Base-by-base conservation (phyloP, 2,888 invertebrate genomes). In the Aelia acuminata region DNA sequence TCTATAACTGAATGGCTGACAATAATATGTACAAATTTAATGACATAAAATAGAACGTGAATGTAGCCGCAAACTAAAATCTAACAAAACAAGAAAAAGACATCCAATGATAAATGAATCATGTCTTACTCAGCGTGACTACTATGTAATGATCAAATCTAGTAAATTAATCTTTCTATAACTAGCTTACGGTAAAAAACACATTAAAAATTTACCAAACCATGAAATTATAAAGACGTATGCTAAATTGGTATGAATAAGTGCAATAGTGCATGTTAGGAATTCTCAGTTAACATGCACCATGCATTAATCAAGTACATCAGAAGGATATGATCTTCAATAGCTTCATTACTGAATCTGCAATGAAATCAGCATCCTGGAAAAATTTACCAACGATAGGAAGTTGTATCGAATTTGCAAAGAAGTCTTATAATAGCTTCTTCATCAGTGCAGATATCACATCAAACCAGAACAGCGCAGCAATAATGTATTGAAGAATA, bases 91-190 rank as follows among this genome's bases (percentile, higher is more conserved):
- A 18, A 7, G 31, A 20, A 18, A 35, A 70, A 20, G 63, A 70
- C 31, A 35, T 31, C 4, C 3, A 63, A 63, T 63, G 18, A 18
- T 35, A 35, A 70, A 70, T 35, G 31, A 70, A 35, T 35, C 1
- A 8, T 35, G 20, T 18, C 31, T 13, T 15, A 13, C 57, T 8
- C 63, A 35, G 35, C 63, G 63, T 70, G 63, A 70, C 63, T 70
- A 70, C 35, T 26, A 8, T 70, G 20, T 70, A 18, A 35, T 20
- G 63, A 70, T 31, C 31, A 70, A 35, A 70, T 70, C 63, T 31
- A 35, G 63, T 35, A 70, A 70, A 70, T 70, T 70, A 70, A 70
- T 70, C 63, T 70, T 70, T 70, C 0, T 31, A 70, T 70, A 70
- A 70, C 63, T 31, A 70, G 63, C 63, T 70, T 35, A 18, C 63